phyloP scores from a whole-genome alignment of 2,888 invertebrate genomes.

The Chymomyza fuscimana region DNA sequence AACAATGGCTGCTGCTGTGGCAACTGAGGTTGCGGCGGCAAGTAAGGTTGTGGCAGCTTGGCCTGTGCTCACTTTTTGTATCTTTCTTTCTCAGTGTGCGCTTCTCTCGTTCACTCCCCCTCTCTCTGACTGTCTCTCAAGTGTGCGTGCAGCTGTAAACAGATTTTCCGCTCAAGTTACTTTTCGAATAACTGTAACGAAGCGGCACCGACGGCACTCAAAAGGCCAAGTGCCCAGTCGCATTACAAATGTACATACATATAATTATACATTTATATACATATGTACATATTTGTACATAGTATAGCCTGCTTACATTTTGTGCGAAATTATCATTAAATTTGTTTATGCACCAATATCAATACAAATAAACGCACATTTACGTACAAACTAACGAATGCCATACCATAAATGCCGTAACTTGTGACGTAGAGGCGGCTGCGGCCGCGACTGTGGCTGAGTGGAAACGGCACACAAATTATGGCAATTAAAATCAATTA shows the following conservation, averaged over 20 bases:
- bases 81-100: background rate
- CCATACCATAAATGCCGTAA: slow-evolving; percentile 42
- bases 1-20: slow-evolving; percentile 7
- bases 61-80: background rate
- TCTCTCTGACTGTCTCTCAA: slow-evolving; percentile 43
- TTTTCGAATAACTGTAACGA: slow-evolving; percentile 70
- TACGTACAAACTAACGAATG: slow-evolving; percentile 16
- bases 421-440: slow-evolving; percentile 12
- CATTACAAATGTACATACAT: slow-evolving; percentile 1
- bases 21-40: background rate
- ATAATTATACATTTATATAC: slow-evolving; percentile 17
- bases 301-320: slow-evolving; percentile 1
- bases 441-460: slow-evolving; percentile 55
- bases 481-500: slow-evolving; percentile 76
- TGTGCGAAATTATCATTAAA: slow-evolving; percentile 61
- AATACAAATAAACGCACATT: slow-evolving; percentile 35
- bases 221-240: slow-evolving; percentile 14
- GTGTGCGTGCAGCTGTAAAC: slow-evolving; percentile 75
- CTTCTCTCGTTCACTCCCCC: background rate
- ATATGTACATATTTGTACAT: background rate
- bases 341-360: slow-evolving; percentile 73
- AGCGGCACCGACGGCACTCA: slow-evolving; percentile 39
- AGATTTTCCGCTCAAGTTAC: slow-evolving; percentile 72
- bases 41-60: background rate
- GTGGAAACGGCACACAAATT: slow-evolving; percentile 75